phyloP scores from a whole-genome alignment of 2,797 vertebrate species.

The Pipistrellus pygmaeus region DNA sequence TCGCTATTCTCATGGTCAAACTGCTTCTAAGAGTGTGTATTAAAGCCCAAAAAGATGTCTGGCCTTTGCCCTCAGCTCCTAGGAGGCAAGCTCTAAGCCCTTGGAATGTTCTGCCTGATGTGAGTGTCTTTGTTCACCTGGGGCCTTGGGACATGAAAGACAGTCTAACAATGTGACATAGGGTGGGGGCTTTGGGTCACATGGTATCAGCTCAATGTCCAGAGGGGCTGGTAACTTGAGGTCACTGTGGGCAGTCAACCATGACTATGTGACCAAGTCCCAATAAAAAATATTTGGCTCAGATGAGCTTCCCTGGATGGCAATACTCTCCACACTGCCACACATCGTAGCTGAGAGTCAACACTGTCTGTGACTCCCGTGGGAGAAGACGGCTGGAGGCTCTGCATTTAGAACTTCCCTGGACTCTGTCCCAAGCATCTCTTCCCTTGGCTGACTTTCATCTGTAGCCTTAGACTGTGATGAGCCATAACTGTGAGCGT shows the following conservation, averaged over 20 bases:
- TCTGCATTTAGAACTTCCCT: neutral
- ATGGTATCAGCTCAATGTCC: neutral
- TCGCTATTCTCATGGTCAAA: neutral
- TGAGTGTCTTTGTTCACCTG: neutral
- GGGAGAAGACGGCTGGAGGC: neutral
- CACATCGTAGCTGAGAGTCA: neutral
- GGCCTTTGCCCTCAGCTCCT: neutral
- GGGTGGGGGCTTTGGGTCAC: neutral
- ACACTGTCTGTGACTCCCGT: neutral
- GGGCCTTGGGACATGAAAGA: neutral
- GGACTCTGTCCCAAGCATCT: rapidly evolving
- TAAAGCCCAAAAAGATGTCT: neutral
- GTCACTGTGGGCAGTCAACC: neutral
- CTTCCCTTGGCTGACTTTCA: neutral
- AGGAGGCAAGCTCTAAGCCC: neutral
- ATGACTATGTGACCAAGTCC: too few species aligned
- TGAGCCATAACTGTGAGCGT: neutral
- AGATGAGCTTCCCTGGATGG: neutral
- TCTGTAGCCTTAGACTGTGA: neutral
- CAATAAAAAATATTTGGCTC: neutral
- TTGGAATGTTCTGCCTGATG: neutral
- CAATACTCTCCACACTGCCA: neutral
- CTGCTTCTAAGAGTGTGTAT: neutral
- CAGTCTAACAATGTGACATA: neutral
- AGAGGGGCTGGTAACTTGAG: neutral